Evolutionary conservation across 2,113 vertebrate species (phyloP).

Genomic region (Nematolebias whitei): DNA sequence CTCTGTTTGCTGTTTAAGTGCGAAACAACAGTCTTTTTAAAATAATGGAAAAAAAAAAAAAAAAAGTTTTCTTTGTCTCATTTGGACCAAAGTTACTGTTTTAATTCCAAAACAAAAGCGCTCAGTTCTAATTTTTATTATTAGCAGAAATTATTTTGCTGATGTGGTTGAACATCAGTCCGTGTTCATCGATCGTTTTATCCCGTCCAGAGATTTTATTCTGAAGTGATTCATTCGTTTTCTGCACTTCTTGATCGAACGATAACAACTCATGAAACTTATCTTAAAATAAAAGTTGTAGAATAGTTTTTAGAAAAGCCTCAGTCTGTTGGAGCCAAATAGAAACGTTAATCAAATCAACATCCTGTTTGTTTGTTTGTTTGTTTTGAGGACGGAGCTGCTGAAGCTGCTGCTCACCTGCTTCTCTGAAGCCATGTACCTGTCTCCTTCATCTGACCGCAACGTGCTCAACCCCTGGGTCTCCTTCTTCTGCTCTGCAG

Average conservation of each 20-base stretch:
- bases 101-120: neutral
- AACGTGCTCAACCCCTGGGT: conserved; percentile 90
- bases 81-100: neutral
- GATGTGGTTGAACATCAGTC: no score
- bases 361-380: neutral
- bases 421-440: conserved; percentile 98
- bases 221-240: no score
- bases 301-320: no score
- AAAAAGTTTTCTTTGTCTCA: neutral
- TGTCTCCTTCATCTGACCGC: conserved; percentile 86
- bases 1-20: neutral
- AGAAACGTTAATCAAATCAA: no score
- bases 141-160: no score
- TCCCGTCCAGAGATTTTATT: no score
- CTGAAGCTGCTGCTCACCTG: conserved; percentile 94
- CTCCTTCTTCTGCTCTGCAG: conserved; percentile 93
- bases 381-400: conserved; percentile 86
- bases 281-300: no score
- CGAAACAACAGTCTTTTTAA: neutral
- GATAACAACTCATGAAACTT: no score
- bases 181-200: no score
- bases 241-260: no score
- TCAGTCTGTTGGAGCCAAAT: no score
- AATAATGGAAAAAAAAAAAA: neutral
- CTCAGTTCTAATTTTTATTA: neutral